Conservation (phyloP, 37 sponge, comb jelly and placozoan species). For the Trichoplax adhaerens region DNA sequence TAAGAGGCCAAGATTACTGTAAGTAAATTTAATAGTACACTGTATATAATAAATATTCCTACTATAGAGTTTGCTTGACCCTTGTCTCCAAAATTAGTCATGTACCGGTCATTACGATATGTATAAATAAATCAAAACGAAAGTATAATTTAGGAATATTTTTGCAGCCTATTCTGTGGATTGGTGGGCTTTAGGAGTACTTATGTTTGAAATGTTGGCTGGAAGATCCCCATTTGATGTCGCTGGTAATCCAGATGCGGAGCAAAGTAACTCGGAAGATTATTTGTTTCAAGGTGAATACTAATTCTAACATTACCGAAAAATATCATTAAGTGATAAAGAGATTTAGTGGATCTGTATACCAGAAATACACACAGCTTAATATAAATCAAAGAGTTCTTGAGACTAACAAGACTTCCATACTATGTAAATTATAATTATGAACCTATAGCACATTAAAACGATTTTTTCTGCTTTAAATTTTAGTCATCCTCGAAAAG, state of each 20-base stretch:
- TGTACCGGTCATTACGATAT: background rate
- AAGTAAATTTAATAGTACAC: constrained; percentile 3
- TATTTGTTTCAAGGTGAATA: constrained; percentile 69
- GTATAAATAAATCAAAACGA: too few species aligned
- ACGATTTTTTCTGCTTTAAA: background rate
- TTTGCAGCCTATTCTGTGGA: constrained; percentile 69
- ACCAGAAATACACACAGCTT: too few species aligned
- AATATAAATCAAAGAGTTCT: too few species aligned
- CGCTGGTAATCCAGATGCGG: constrained; percentile 53
- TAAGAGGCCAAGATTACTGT: constrained; percentile 79
- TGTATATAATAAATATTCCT: background rate
- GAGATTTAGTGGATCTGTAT: too few species aligned
- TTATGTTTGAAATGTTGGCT: constrained; percentile 93
- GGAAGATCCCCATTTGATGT: constrained; percentile 91
- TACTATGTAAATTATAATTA: constrained; percentile 4
- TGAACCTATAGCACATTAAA: background rate
- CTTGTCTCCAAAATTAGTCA: background rate
- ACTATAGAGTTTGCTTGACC: background rate
- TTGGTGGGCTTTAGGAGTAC: constrained; percentile 97
- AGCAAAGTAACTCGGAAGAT: constrained; percentile 71
- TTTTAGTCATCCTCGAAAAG: constrained; percentile 73
- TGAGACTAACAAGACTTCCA: background rate
- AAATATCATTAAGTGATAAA: too few species aligned
- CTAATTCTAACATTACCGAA: background rate
- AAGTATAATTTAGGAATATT: background rate